Evolutionary conservation across 2,888 invertebrate genomes (phyloP).

Genomic region (Drosophila phalerata): DNA sequence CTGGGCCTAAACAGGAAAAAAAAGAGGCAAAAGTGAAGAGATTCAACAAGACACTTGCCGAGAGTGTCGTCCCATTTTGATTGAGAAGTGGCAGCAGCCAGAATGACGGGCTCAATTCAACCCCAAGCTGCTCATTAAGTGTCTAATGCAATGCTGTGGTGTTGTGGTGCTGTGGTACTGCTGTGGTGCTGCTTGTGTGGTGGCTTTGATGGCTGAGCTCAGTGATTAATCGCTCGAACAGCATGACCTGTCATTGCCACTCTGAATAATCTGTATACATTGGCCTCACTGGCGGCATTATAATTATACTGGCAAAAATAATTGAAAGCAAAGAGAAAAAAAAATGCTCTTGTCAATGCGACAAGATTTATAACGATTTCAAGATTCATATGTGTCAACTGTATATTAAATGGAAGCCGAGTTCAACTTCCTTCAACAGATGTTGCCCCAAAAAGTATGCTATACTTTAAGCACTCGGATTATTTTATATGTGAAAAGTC

Average conservation of each 20-base stretch:
- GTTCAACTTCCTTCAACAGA: background rate
- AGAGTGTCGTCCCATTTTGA: conserved; percentile 42
- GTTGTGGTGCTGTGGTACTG: background rate
- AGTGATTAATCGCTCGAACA: conserved; percentile 45
- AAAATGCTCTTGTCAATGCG: conserved; percentile 2
- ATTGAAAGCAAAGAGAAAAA: conserved; percentile 14
- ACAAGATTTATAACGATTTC: background rate
- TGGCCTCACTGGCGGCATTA: conserved; percentile 26
- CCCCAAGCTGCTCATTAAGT: conserved; percentile 44
- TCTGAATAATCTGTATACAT: conserved; percentile 36
- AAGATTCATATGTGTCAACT: background rate
- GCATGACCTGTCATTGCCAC: conserved; percentile 41
- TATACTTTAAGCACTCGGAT: background rate
- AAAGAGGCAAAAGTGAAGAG: conserved; percentile 20
- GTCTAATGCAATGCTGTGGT: conserved; percentile 24
- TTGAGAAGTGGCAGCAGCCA: conserved; percentile 39
- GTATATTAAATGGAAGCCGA: background rate
- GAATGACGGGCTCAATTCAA: conserved; percentile 25
- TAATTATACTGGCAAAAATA: conserved; percentile 25
- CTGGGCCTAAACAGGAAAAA: conserved; percentile 14
- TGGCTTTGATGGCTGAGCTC: conserved; percentile 25
- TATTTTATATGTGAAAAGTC: background rate
- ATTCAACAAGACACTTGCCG: conserved; percentile 43
- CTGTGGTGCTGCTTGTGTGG: background rate
- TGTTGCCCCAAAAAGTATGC: conserved; percentile 5